Base-by-base conservation (phyloP, 1,140 invertebrate species). In the Sycophaga agraensis region DNA sequence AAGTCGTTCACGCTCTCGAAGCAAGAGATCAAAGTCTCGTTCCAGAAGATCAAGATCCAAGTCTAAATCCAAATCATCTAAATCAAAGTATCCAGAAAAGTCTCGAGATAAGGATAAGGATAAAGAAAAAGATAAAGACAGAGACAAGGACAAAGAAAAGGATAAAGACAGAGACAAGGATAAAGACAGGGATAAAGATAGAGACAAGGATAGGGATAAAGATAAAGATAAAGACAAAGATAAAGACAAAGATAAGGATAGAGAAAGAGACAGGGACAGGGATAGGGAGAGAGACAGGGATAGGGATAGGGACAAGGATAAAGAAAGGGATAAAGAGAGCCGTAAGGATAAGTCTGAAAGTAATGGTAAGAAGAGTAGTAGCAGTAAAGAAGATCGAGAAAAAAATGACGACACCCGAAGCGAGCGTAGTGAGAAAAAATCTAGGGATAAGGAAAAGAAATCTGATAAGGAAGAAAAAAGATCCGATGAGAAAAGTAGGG, bases 1-100 rank as follows among this genome's bases (percentile, higher is more conserved):
- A 12, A 80, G 78, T 34, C 78, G 77, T 1, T 81, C 81, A 4
- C 75, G 73, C 22, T 85, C 84, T 6, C 82, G 82, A 3, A 82
- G 81, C 19, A 85, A 82, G 71, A 80, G 84, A 34, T 82, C 78
- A 5, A 75, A 73, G 61, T 80, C 78, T 0, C 70, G 76, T 39
- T 73, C 79, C 0, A 69, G 76, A 31, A 68, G 74, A 4, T 79
- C 78, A 0, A 72, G 75, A 48, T 80, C 80, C 0, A 82, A 82
- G 43, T 82, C 80, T 0, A 81, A 80, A 37, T 76, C 76, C 0
- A 72, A 72, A 48, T 79, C 78, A 0, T 77, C 77, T 26, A 81
- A 80, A 40, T 79, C 77, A 0, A 78, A 77, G 11, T 81, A 81
- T 45, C 78, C 76, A 0, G 82, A 82, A 11, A 82, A 83, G 63